Base-by-base conservation (phyloP, 2,113 vertebrate genomes). In the Elaphurus davidianus region DNA sequence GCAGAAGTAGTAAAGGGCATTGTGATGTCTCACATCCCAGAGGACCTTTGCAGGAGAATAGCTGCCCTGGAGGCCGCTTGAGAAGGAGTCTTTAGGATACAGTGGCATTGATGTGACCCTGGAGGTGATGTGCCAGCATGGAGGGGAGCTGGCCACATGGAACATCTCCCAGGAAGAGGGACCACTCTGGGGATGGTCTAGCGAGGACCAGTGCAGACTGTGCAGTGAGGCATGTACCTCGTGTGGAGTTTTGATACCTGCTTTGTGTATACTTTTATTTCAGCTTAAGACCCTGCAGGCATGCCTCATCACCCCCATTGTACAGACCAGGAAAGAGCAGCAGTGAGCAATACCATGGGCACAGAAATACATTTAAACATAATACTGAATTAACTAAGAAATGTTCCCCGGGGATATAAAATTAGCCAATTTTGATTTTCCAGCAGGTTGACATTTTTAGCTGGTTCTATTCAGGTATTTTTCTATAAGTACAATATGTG, bases 151-250 rank as follows among this genome's bases (percentile, higher is more conserved):
- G 36, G n/a, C 47, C 43, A 1, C 0, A 0, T 5, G 50, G 30
- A 11, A 8, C 12, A 4, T 21, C 2, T 50, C 67, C 55, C 14
- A 12, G 12, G 21, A 2, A 43, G 25, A 55, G 62, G 74, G n/a
- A 28, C 19, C 3, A 28, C 5, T 30, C 23, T 60, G 10, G 0
- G 19, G 5, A 33, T 15, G 12, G 7, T 27, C 36, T 36, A 10
- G 19, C 1, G 6, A 13, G 19, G 28, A 47, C 79, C 7, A 0
- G 21, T 5, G 1, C 10, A 7, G 47, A 60, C 10, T 4, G 1
- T 45, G 21, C 33, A 12, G 6, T 19, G 45, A 23, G 27, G 62
- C 12, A 17, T 6, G 6, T 25, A 21, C 36, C 40, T 8, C 8
- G 19, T 74, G 10, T 1, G 33, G 54, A 45, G 45, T 10, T 40